Evolutionary conservation across 2,113 vertebrate species (phyloP).

Genomic region (Stercorarius parasiticus): DNA sequence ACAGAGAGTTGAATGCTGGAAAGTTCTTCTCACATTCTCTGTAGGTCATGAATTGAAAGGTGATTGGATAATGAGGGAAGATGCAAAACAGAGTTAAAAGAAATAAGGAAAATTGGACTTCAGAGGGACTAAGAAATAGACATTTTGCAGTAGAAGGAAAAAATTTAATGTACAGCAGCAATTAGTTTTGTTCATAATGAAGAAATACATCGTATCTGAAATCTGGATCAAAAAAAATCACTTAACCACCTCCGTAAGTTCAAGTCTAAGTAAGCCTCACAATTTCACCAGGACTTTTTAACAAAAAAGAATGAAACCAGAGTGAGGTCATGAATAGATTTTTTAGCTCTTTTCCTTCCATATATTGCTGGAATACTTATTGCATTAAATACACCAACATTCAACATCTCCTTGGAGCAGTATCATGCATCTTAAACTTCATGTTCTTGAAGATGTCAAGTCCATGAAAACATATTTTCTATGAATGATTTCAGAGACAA

Average conservation of each 20-base stretch:
- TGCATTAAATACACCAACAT: not conserved
- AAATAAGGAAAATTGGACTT: not conserved
- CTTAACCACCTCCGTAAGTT: not conserved
- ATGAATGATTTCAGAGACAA: not conserved
- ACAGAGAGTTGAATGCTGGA: not conserved
- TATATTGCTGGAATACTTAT: not conserved
- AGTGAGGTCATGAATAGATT: rapidly evolving
- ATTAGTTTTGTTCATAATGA: constrained; percentile 13
- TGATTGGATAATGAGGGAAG: not conserved
- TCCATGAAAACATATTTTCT: not conserved
- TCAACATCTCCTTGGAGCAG: not conserved
- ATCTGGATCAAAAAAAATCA: not conserved
- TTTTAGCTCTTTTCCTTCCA: not conserved
- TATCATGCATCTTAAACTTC: not conserved
- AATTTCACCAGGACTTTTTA: not conserved
- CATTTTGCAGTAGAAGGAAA: not conserved
- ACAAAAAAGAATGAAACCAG: not conserved
- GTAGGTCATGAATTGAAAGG: not conserved
- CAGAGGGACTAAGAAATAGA: not conserved
- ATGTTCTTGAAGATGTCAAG: not conserved
- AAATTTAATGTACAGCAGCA: not conserved
- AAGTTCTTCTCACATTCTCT: not conserved
- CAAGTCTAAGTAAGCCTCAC: not conserved
- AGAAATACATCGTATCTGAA: not conserved
- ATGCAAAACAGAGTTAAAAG: not conserved